A percentile compares a stretch with the other conserved stretches of the same genome.
Evolutionary conservation across 2,888 invertebrate species (phyloP).

Genomic region (Cremastinae sp.): DNA sequence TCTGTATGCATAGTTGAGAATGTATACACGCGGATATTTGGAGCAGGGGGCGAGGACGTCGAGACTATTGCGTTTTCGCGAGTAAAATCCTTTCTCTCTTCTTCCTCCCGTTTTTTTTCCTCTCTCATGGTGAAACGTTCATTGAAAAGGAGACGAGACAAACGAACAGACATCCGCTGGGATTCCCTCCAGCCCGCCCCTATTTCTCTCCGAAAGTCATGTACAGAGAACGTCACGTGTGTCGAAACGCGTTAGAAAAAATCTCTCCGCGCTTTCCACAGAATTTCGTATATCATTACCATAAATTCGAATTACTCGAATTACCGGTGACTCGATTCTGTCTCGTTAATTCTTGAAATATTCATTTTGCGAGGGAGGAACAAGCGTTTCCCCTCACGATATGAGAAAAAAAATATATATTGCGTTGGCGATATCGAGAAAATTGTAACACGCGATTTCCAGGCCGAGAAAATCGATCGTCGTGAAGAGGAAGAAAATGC

Average conservation of each 20-base stretch:
- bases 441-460: constrained; percentile 34
- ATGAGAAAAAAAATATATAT: no score
- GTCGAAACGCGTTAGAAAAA: no score
- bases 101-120: neutral
- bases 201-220: neutral
- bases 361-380: no score
- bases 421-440: no score
- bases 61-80: constrained; percentile 49
- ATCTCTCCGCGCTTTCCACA: no score
- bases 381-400: no score
- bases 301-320: no score
- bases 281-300: no score
- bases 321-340: no score
- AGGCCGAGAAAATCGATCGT: constrained; percentile 33
- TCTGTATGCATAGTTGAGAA: neutral
- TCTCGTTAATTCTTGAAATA: no score
- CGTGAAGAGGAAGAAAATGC: constrained; percentile 64
- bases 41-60: constrained; percentile 4
- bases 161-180: constrained; percentile 41
- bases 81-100: constrained; percentile 33
- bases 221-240: neutral
- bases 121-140: constrained; percentile 27
- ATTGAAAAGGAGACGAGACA: constrained; percentile 48
- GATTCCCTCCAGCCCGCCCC: constrained; percentile 1
- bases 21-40: neutral